phyloP scores from a whole-genome alignment of 2,888 invertebrate species.

The Barypeithes pellucidus region DNA sequence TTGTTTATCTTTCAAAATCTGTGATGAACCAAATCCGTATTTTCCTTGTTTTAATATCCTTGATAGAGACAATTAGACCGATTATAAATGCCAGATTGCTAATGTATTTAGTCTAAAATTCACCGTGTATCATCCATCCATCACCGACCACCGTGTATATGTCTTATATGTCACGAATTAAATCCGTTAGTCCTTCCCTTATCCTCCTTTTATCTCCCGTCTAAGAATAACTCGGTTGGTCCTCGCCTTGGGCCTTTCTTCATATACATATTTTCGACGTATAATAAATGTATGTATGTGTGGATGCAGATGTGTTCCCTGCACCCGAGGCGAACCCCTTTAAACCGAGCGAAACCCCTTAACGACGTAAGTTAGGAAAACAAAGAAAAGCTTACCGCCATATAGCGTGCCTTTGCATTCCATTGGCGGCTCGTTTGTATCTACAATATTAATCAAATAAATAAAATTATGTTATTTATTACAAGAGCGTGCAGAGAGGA shows the following conservation, averaged over 20 bases:
- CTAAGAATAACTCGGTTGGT: slow-evolving; percentile 18
- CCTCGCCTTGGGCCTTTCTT: slow-evolving; percentile 31
- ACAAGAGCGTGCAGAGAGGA: too few relatives aligned
- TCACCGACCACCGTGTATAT: not conserved
- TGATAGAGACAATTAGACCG: too few relatives aligned
- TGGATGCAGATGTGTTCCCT: slow-evolving; percentile 35
- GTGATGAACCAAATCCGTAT: too few relatives aligned
- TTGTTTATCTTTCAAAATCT: too few relatives aligned
- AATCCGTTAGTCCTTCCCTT: not conserved
- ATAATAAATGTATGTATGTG: slow-evolving; percentile 38
- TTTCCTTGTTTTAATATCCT: too few relatives aligned
- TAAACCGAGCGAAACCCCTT: slow-evolving; percentile 32
- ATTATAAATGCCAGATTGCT: too few relatives aligned
- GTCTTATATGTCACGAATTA: not conserved
- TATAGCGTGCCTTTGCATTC: slow-evolving; percentile 8
- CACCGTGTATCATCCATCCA: not conserved
- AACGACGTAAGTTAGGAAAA: slow-evolving; percentile 37
- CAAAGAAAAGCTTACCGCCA: slow-evolving; percentile 37
- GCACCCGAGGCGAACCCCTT: slow-evolving; percentile 36
- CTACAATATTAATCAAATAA: too few relatives aligned
- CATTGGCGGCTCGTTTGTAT: slow-evolving; percentile 22
- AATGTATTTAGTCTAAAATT: not conserved
- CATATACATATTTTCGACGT: slow-evolving; percentile 31
- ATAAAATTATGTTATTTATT: too few relatives aligned
- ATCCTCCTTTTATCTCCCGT: slow-evolving; percentile 13